Conservation (phyloP, 2,797 vertebrate species). For the Notoglanidium macrostoma region DNA sequence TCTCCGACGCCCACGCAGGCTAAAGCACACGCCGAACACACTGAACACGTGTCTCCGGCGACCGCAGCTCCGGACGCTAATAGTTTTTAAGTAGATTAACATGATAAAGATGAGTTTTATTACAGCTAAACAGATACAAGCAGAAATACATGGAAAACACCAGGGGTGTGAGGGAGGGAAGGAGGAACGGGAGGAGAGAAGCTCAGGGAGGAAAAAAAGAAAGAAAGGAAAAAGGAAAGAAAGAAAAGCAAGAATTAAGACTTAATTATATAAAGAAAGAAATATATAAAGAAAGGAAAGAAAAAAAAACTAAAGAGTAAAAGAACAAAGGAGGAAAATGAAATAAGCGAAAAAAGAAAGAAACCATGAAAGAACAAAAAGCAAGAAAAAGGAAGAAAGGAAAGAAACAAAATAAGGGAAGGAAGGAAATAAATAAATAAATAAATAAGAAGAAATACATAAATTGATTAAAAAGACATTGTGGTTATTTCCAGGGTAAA, state of each 20-base stretch:
- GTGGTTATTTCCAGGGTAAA: no score
- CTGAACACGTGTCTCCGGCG: not conserved
- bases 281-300: not conserved
- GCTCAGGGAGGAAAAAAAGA: no score
- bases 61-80: not conserved
- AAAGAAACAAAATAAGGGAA: not conserved
- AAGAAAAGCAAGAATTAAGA: not conserved
- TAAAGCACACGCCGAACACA: not conserved
- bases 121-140: not conserved
- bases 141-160: not conserved
- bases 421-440: not conserved
- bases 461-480: not conserved
- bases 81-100: not conserved
- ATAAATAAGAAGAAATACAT: not conserved
- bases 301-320: not conserved
- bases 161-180: not conserved
- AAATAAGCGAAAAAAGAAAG: not conserved
- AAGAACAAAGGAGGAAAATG: not conserved
- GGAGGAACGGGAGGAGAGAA: not conserved
- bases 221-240: not conserved
- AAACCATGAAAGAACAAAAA: not conserved
- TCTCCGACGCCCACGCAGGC: constrained; percentile 29
- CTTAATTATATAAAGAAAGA: not conserved
- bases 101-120: not conserved
- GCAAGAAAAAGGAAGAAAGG: not conserved